Base-by-base conservation (phyloP, 2,797 vertebrate species). In the Eutrigla gurnardus region DNA sequence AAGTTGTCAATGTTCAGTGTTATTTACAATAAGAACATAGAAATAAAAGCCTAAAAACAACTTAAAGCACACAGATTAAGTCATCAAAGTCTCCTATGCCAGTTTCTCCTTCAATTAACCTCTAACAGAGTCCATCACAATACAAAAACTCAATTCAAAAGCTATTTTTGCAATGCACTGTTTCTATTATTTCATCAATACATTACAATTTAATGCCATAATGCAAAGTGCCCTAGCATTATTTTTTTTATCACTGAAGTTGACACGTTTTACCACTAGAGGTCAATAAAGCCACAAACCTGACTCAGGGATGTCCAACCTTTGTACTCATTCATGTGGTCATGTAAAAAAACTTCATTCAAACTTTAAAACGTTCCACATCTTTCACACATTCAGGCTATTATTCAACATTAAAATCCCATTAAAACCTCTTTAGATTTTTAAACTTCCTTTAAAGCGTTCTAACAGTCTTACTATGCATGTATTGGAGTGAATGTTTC, bases 61-160 rank as follows among this genome's bases (percentile, higher is more conserved):
- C 14, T 65, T 52, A 40, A 79, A 68, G 66, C 45, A 83, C 52
- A 83, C 77, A 63, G 62, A 65, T 89, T 91, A 92, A 91, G 88
- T 87, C 90, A 86, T 92, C 80, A 81, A 83, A 79, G 74, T 88
- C 71, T 88, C 83, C 76, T 82, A 73, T 77, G 74, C 78, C 70
- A 69, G 70, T 79, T 83, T 88, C 73, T 75, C 68, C 73, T 82
- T 67, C 79, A 81, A 52, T 67, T 54, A 83, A 71, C 68, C 73
- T 78, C 73, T 88, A 65, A 90, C 79, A 82, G 75, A 88, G 76
- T 78, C 25, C 25, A 25, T 25, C 25, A 25, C 25, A 70, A 86
- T 88, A 90, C 68, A 93, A 89, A 91, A 93, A 91, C 25, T 77
- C 83, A 87, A 82, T 77, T 54, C 33, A 81, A 90, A 89, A 88